Evolutionary conservation across 1,140 invertebrate species (phyloP).

Genomic region (Periplaneta americana): DNA sequence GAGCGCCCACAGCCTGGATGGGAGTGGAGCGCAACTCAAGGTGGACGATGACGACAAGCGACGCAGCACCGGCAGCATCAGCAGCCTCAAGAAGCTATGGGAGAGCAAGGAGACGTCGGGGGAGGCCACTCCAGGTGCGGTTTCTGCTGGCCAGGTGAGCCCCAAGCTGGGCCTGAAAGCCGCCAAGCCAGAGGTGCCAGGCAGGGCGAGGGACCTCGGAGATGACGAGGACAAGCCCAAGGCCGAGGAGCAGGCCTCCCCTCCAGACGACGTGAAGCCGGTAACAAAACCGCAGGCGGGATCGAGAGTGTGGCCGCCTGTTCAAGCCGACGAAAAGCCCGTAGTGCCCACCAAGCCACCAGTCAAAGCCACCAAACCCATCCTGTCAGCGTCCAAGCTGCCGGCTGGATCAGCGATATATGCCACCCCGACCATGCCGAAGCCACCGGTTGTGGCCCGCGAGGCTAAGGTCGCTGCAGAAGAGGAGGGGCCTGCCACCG

Average conservation of each 20-base stretch:
- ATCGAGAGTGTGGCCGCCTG: slow-evolving; percentile 47
- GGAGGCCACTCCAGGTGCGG: slow-evolving; percentile 35
- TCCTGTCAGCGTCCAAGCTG: slow-evolving; percentile 29
- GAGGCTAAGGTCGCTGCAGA: not conserved
- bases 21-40: slow-evolving; percentile 16
- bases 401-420: slow-evolving; percentile 43
- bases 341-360: slow-evolving; percentile 61
- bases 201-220: slow-evolving; percentile 51
- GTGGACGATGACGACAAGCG: slow-evolving; percentile 79
- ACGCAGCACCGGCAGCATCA: slow-evolving; percentile 89
- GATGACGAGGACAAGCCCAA: slow-evolving; percentile 45
- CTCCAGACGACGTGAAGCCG: slow-evolving; percentile 14
- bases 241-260: not conserved
- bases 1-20: slow-evolving; percentile 30
- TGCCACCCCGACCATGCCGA: slow-evolving; percentile 50
- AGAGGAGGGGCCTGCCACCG: slow-evolving; percentile 24
- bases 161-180: slow-evolving; percentile 50
- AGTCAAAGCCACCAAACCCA: slow-evolving; percentile 48
- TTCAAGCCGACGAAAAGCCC: slow-evolving; percentile 56
- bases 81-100: slow-evolving; percentile 88
- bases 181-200: slow-evolving; percentile 30
- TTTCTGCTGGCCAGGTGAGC: slow-evolving; percentile 42
- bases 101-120: slow-evolving; percentile 59
- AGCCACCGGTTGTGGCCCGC: slow-evolving; percentile 30
- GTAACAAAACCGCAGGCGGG: slow-evolving; percentile 38